Conservation (phyloP, 2,113 vertebrate species). For the Oryzias melastigma region DNA sequence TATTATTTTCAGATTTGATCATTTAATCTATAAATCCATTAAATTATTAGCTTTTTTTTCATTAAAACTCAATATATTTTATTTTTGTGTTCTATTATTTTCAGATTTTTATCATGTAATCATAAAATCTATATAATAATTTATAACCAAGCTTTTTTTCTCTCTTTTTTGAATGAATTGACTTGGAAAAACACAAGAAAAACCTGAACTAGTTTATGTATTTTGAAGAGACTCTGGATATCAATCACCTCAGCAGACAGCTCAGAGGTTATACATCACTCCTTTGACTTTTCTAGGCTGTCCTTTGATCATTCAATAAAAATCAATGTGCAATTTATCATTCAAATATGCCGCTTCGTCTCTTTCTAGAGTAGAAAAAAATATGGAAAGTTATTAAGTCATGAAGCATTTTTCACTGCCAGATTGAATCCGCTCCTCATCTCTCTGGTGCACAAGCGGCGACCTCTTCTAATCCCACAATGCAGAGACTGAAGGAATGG, state of each 20-base stretch:
- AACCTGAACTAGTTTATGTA: neutral
- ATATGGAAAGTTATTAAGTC: conserved; percentile 24
- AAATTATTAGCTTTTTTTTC: neutral
- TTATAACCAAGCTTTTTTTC: too few species aligned
- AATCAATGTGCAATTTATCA: conserved; percentile 37
- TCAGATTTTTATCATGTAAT: too few species aligned
- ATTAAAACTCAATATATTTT: neutral
- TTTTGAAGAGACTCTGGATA: neutral
- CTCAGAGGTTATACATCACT: neutral
- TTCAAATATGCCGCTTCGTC: conserved; percentile 26
- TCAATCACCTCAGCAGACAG: conserved; percentile 17
- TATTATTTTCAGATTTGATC: too few species aligned
- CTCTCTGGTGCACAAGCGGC: conserved; percentile 45
- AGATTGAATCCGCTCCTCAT: conserved; percentile 70
- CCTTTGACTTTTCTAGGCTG: conserved; percentile 25
- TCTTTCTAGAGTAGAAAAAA: neutral
- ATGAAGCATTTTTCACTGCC: conserved; percentile 55
- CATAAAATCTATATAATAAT: too few species aligned
- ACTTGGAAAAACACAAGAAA: neutral
- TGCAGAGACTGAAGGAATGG: conserved; percentile 31
- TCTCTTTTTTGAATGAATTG: neutral
- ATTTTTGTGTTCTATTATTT: neutral
- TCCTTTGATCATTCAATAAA: conserved; percentile 51
- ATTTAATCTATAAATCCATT: neutral
- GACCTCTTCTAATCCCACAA: conserved; percentile 14